Percentiles rank a stretch among this genome's conserved stretches.
These are phyloP conservation scores for Harlomillsia oculata DNA, from an alignment of 1,140 invertebrate genomes.

Conservation along the genomic window DNA sequence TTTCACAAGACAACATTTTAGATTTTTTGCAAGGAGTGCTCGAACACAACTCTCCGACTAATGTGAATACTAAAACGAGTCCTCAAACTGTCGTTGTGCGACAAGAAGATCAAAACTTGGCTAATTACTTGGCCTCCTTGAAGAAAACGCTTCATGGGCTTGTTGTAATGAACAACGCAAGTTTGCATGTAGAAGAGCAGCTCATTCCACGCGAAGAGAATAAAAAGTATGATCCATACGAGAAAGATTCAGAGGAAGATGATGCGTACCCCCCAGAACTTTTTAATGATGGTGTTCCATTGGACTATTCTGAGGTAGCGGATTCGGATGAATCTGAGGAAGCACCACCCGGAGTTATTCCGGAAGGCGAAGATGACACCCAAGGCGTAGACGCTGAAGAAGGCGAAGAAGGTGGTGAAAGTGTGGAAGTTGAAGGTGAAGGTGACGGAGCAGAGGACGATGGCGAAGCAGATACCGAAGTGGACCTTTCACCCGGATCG, in stretches of 20 bases:
- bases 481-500: too few relatives aligned
- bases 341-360: background rate
- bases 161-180: constrained; percentile 17
- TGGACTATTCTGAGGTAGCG: too few relatives aligned
- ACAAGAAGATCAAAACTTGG: too few relatives aligned
- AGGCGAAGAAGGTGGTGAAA: background rate
- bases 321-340: too few relatives aligned
- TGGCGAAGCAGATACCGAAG: background rate
- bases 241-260: too few relatives aligned
- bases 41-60: constrained; percentile 7
- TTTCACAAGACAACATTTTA: constrained; percentile 1
- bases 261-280: too few relatives aligned
- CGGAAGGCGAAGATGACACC: constrained; percentile 3
- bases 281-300: too few relatives aligned
- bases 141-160: constrained; percentile 8
- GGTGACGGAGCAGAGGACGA: constrained; percentile 2
- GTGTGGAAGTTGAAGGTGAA: constrained; percentile 6
- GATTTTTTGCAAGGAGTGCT: constrained; percentile 2
- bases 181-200: background rate
- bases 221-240: background rate
- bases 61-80: too few relatives aligned
- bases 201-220: background rate
- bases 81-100: too few relatives aligned
- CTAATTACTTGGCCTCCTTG: background rate
- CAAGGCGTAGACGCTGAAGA: constrained; percentile 7